Evolutionary conservation across 2,888 invertebrate genomes (phyloP).

Genomic region (Drosophila ustulata): DNA sequence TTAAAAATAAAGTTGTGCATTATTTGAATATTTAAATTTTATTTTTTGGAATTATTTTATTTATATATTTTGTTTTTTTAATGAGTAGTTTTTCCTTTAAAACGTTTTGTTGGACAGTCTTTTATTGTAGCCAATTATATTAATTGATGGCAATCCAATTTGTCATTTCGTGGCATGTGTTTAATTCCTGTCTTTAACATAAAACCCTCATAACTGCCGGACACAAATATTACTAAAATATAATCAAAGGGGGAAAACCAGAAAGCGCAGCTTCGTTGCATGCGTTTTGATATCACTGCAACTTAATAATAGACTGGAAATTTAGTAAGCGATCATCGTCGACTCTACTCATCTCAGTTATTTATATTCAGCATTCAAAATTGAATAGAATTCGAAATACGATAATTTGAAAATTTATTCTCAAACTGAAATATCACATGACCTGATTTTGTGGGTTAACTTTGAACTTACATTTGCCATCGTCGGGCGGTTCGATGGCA

Average conservation of each 20-base stretch:
- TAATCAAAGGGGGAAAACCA: neutral
- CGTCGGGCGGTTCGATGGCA: conserved; percentile 57
- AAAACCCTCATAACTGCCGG: too few relatives aligned
- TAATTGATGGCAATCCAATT: too few relatives aligned
- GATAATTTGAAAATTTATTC: neutral
- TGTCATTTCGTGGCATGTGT: neutral
- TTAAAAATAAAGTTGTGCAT: neutral
- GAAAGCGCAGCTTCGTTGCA: neutral
- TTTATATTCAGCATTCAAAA: neutral
- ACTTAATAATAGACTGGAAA: neutral
- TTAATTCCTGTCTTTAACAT: neutral
- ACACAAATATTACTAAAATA: neutral
- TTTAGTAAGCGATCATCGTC: neutral
- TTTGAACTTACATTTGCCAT: conserved; percentile 82
- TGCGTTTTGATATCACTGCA: neutral
- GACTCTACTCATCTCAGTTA: neutral
- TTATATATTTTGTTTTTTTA: too few relatives aligned
- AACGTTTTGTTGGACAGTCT: too few relatives aligned
- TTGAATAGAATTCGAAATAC: neutral
- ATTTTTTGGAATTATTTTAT: neutral
- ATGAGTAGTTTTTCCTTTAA: too few relatives aligned
- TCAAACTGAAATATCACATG: neutral
- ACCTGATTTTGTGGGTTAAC: conserved; percentile 3
- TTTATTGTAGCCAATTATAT: too few relatives aligned
- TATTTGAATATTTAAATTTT: conserved; percentile 5